These are phyloP conservation scores for Eristalinus sepulchralis DNA, from an alignment of 2,888 invertebrate species.

Conservation along the genomic window DNA sequence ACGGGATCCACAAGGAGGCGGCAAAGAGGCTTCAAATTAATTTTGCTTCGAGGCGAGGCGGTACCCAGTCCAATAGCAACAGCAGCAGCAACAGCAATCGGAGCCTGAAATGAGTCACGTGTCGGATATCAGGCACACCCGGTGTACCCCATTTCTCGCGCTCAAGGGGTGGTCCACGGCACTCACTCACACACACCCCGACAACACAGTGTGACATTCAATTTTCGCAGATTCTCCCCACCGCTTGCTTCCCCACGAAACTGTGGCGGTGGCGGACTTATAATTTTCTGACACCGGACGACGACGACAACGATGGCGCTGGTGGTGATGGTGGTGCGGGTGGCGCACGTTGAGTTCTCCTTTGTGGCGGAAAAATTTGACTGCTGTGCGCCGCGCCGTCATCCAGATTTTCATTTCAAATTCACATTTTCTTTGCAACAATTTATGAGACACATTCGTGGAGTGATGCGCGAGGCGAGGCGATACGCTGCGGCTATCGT, in stretches of 20 bases:
- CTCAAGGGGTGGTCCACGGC: slow-evolving; percentile 20
- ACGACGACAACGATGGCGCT: too few relatives aligned
- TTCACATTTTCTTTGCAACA: slow-evolving; percentile 24
- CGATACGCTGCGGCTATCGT: slow-evolving; percentile 11
- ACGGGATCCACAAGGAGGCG: slow-evolving; percentile 5
- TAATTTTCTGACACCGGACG: not conserved
- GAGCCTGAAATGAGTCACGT: slow-evolving; percentile 73
- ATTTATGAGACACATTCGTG: slow-evolving; percentile 18
- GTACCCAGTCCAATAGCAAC: slow-evolving; percentile 16
- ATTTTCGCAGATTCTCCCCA: slow-evolving; percentile 37
- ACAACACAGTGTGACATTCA: slow-evolving; percentile 25
- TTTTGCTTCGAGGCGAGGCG: slow-evolving; percentile 4
- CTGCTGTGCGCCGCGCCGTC: not conserved
- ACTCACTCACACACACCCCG: not conserved
- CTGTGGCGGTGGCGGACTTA: not conserved
- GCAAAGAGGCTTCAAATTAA: slow-evolving; percentile 53
- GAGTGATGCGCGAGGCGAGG: slow-evolving; percentile 6
- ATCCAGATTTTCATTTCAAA: not conserved
- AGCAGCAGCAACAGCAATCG: slow-evolving; percentile 38
- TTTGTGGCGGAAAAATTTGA: not conserved
- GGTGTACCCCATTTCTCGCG: slow-evolving; percentile 38
- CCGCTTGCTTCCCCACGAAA: not conserved
- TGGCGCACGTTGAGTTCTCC: not conserved
- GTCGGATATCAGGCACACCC: slow-evolving; percentile 75
- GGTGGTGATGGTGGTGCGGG: too few relatives aligned